phyloP scores from a whole-genome alignment of 2,113 vertebrate species.

The Sinocyclocheilus maitianheensis region DNA sequence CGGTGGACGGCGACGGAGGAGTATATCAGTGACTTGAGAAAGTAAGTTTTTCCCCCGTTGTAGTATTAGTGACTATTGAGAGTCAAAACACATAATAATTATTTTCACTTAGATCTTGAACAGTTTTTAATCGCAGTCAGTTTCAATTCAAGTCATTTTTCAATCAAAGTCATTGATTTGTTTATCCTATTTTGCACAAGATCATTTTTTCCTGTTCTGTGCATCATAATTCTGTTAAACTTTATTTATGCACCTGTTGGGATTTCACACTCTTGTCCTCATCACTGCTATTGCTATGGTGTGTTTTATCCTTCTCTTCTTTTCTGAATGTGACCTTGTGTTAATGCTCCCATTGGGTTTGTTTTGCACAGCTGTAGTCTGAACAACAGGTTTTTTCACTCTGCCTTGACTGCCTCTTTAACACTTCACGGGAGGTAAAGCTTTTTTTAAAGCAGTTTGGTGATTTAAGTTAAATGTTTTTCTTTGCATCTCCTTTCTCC shows the following conservation, averaged over 20 bases:
- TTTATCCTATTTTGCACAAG: neutral
- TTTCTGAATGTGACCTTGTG: neutral
- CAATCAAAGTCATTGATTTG: neutral
- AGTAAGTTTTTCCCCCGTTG: neutral
- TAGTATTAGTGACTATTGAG: neutral
- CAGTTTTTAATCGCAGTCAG: neutral
- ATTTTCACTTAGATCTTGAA: neutral
- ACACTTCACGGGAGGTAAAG: neutral
- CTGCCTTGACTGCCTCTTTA: neutral
- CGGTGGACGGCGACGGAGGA: too few relatives aligned
- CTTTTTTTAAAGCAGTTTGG: neutral
- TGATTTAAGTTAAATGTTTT: neutral
- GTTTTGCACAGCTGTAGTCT: neutral
- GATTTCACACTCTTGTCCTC: neutral
- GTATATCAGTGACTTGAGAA: neutral
- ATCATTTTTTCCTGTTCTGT: neutral
- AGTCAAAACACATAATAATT: neutral
- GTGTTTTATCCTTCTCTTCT: neutral
- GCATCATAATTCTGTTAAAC: neutral
- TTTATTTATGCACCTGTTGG: neutral
- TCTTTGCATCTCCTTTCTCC: neutral
- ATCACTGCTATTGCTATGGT: neutral
- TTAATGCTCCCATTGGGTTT: neutral
- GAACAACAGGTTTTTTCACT: neutral
- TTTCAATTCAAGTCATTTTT: too few relatives aligned